A percentile compares a stretch with the other conserved stretches of the same genome.
These are phyloP conservation scores for Papilio polytes DNA, from an alignment of 1,140 invertebrate species.

Conservation along the genomic window DNA sequence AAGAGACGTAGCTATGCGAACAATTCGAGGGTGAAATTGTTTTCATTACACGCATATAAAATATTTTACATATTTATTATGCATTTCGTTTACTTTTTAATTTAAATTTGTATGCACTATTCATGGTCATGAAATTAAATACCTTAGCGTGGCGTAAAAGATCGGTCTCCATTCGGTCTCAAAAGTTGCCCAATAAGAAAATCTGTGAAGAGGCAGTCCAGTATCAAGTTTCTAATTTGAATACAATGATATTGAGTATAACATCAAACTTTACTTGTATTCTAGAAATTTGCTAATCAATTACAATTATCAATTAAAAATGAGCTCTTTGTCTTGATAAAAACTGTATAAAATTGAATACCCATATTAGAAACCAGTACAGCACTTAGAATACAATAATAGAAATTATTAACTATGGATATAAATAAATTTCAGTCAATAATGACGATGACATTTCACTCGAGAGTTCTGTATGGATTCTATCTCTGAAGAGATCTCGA, in stretches of 20 bases:
- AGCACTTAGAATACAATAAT: not conserved
- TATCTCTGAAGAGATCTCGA: not conserved
- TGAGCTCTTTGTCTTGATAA: not conserved
- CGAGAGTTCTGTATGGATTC: not conserved
- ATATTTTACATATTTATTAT: conserved; percentile 21
- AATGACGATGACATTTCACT: not conserved
- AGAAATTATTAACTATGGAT: conserved; percentile 1
- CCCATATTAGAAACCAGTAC: not conserved
- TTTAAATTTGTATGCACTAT: too few species aligned
- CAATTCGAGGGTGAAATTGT: conserved; percentile 28
- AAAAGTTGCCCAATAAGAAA: too few species aligned
- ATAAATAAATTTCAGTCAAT: not conserved
- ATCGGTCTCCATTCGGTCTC: too few species aligned
- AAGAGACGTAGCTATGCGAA: not conserved
- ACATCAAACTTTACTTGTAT: too few species aligned
- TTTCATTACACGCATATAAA: conserved; percentile 32
- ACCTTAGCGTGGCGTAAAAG: too few species aligned
- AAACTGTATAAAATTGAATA: not conserved
- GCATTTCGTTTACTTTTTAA: not conserved
- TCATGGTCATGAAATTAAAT: too few species aligned
- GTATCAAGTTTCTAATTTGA: too few species aligned
- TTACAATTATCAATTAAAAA: not conserved
- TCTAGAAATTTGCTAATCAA: too few species aligned
- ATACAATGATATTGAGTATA: too few species aligned
- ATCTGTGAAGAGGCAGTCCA: too few species aligned